Conservation (phyloP, 2,797 vertebrate species). For the Buphagus erythrorhynchus region DNA sequence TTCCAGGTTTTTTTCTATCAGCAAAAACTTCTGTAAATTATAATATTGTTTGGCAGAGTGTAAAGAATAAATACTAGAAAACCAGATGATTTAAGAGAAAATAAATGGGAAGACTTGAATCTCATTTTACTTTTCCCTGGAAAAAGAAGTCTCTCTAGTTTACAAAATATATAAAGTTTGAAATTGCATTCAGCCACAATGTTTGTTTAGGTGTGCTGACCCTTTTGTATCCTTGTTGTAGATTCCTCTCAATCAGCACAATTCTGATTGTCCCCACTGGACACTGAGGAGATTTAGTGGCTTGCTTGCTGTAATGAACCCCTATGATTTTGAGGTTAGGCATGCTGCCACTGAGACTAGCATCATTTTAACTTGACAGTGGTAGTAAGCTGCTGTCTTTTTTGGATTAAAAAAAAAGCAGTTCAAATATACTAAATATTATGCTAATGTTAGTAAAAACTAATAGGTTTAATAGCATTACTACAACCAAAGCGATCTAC, state of each 20-base stretch:
- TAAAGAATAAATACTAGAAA: conserved; percentile 27
- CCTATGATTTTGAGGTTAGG: conserved; percentile 53
- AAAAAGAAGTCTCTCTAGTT: background rate
- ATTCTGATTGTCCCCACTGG: conserved; percentile 35
- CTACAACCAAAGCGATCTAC: background rate
- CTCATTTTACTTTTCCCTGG: conserved; percentile 19
- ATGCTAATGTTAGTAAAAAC: conserved; percentile 3
- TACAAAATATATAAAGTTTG: conserved; percentile 19
- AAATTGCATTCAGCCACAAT: conserved; percentile 4
- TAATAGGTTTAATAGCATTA: background rate
- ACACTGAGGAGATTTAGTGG: conserved; percentile 5
- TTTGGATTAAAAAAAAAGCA: conserved; percentile 43
- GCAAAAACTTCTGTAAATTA: conserved; percentile 21
- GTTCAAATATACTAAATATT: background rate
- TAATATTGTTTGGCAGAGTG: conserved; percentile 19
- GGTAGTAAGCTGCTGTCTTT: conserved; percentile 45
- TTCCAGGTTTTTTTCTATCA: conserved; percentile 69
- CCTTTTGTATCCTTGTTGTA: conserved; percentile 41
- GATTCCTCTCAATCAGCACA: conserved; percentile 38
- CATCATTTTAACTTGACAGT: conserved; percentile 35
- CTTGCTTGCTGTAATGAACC: conserved; percentile 39
- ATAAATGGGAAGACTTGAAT: background rate
- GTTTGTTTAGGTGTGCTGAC: conserved; percentile 46
- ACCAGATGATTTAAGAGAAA: conserved; percentile 26
- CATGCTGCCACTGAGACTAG: conserved; percentile 20